Conservation (phyloP, 2,888 invertebrate species). For the Thecocarcelia acutangulata region DNA sequence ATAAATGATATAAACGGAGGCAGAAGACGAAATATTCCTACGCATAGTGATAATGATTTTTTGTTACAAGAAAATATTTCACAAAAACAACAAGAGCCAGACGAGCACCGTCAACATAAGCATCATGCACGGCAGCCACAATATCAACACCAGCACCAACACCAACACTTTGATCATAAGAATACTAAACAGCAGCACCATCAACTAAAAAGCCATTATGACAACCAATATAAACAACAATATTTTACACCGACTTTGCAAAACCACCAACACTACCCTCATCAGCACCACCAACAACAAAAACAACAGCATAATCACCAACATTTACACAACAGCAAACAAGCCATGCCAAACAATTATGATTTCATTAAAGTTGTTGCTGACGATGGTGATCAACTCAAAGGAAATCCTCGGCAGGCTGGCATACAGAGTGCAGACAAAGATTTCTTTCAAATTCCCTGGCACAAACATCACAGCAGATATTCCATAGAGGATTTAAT, state of each 20-base stretch:
- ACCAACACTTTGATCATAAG: conserved; percentile 68
- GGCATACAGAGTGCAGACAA: conserved; percentile 42
- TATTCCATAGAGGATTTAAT: conserved; percentile 87
- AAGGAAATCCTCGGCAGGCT: conserved; percentile 34
- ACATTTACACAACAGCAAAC: conserved; percentile 58
- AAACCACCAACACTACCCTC: conserved; percentile 69
- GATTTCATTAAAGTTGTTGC: conserved; percentile 25
- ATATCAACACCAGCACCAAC: conserved; percentile 67
- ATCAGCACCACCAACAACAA: conserved; percentile 62
- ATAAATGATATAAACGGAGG: conserved; percentile 46
- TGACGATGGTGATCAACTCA: conserved; percentile 30
- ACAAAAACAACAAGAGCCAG: conserved; percentile 60
- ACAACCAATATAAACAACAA: conserved; percentile 59
- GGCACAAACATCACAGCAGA: conserved; percentile 78
- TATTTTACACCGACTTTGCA: conserved; percentile 69
- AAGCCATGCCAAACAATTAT: conserved; percentile 48
- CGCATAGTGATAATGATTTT: conserved; percentile 48
- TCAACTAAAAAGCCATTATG: conserved; percentile 51
- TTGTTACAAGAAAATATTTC: conserved; percentile 55
- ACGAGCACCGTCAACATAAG: conserved; percentile 64
- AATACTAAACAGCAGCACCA: conserved; percentile 66
- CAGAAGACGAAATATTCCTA: conserved; percentile 49
- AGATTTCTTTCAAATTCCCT: conserved; percentile 53
- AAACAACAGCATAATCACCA: conserved; percentile 66
- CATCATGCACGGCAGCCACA: conserved; percentile 68